These are phyloP conservation scores for Enteromius argenteus DNA, from an alignment of 2,797 vertebrate species.

Conservation along the genomic window DNA sequence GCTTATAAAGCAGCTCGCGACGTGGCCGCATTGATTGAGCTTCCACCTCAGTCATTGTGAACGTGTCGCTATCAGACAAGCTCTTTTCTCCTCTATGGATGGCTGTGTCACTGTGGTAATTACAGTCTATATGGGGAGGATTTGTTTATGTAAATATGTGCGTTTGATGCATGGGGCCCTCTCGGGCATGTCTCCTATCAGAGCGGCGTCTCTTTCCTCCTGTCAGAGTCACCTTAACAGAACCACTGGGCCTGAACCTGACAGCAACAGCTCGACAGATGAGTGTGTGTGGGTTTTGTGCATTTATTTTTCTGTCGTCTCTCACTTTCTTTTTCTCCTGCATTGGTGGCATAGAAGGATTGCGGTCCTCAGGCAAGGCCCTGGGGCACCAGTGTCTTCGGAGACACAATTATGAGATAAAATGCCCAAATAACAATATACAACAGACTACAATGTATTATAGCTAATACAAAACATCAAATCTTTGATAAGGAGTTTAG, in stretches of 20 bases:
- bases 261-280: slow-evolving; percentile 54
- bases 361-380: not conserved
- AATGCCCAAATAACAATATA: slow-evolving; percentile 2
- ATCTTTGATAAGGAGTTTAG: not conserved
- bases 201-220: slow-evolving; percentile 57
- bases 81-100: slow-evolving; percentile 63
- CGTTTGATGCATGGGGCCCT: slow-evolving; percentile 67
- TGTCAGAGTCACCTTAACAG: slow-evolving; percentile 61
- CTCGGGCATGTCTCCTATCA: slow-evolving; percentile 62
- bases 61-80: slow-evolving; percentile 69
- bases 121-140: slow-evolving; percentile 69
- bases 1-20: slow-evolving; percentile 47
- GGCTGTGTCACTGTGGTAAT: slow-evolving; percentile 69
- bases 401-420: slow-evolving; percentile 7
- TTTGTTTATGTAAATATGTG: slow-evolving; percentile 76
- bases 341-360: not conserved
- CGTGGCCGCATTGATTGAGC: slow-evolving; percentile 65
- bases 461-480: not conserved
- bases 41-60: slow-evolving; percentile 66
- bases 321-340: slow-evolving; percentile 19
- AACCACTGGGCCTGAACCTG: slow-evolving; percentile 64
- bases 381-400: not conserved
- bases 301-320: slow-evolving; percentile 21
- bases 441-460: not conserved
- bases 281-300: slow-evolving; percentile 17